Evolutionary conservation across 1,140 invertebrate species (phyloP).

Genomic region (Maniola jurtina): DNA sequence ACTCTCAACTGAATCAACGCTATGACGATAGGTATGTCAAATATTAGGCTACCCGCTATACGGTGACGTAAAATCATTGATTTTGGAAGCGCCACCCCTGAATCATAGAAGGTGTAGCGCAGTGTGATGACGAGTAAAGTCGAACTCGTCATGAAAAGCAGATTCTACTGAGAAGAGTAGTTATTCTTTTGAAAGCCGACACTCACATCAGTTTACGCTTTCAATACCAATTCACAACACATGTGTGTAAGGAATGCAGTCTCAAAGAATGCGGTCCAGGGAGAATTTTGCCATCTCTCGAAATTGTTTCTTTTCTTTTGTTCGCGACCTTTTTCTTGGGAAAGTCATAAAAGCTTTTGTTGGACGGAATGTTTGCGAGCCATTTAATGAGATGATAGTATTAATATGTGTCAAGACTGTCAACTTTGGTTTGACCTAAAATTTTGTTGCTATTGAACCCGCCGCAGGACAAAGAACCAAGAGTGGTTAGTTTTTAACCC

Average conservation of each 20-base stretch:
- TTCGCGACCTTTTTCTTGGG: constrained; percentile 22
- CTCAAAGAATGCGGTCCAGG: constrained; percentile 19
- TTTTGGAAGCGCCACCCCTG: no score
- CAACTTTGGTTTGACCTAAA: not conserved
- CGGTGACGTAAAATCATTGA: no score
- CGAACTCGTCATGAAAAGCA: no score
- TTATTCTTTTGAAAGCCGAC: not conserved
- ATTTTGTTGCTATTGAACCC: not conserved
- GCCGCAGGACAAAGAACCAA: no score
- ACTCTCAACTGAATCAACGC: no score
- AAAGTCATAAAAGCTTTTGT: constrained; percentile 31
- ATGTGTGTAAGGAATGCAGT: constrained; percentile 21
- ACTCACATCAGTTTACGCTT: not conserved
- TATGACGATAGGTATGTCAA: no score
- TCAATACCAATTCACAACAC: not conserved
- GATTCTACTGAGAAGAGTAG: no score
- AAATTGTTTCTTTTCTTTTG: constrained; percentile 30
- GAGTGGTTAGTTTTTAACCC: no score
- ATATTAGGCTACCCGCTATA: no score
- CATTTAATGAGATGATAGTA: constrained; percentile 21
- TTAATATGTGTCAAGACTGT: constrained; percentile 1
- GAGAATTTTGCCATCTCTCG: constrained; percentile 26
- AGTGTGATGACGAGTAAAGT: no score
- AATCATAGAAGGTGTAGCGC: no score
- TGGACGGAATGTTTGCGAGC: constrained; percentile 21